Evolutionary conservation across 2,113 vertebrate species (phyloP), one percentile per base, ranked within the genome.

Genomic region (Phasianus colchicus): DNA sequence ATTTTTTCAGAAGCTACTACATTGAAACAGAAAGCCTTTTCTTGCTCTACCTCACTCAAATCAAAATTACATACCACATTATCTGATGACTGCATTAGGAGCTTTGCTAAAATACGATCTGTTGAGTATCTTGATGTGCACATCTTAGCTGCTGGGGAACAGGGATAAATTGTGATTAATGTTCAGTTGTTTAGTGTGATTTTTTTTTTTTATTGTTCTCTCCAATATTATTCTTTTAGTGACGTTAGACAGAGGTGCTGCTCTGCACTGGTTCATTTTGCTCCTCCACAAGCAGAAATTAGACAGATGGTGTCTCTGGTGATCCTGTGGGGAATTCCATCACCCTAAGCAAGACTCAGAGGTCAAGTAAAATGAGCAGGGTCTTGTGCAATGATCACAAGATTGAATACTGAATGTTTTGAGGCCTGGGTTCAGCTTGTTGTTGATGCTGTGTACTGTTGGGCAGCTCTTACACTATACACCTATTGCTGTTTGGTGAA

Each of bases 391-490:
- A 9, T 58, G 80, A 66, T 82, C 34, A 40, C 43, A 48, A 58
- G 74, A 43, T 45, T 43, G 30, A 69, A 34, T 43, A 69, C 57
- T 64, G 57, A 48, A 30, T 0, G 0, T 67, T 71, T 32, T 18
- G 47, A 48, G 57, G 54, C 43, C 72, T 76, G 78, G 75, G 90
- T 96, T 96, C 83, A 60, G 70, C 93, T 94, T 93, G 90, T 85
- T 71, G 6, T 9, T 32, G 78, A 7, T 13, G 30, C 21, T 18
- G 42, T 8, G 30, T 29, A 36, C 57, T 25, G 40, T 17, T 43
- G 66, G 36, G 61, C 32, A 19, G 75, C 60, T 54, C 30, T 83
- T 50, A 17, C 5, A 0, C 32, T 63, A 50, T 63, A 60, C 57
- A 75, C 25, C 60, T 66, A 2, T 40, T 73, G 69, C 69, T 38